Percentiles rank a stretch among this genome's conserved stretches.
These are phyloP conservation scores for Eunapius fragilis DNA, from an alignment of 37 sponge, comb jelly and placozoan species.

Conservation along the genomic window DNA sequence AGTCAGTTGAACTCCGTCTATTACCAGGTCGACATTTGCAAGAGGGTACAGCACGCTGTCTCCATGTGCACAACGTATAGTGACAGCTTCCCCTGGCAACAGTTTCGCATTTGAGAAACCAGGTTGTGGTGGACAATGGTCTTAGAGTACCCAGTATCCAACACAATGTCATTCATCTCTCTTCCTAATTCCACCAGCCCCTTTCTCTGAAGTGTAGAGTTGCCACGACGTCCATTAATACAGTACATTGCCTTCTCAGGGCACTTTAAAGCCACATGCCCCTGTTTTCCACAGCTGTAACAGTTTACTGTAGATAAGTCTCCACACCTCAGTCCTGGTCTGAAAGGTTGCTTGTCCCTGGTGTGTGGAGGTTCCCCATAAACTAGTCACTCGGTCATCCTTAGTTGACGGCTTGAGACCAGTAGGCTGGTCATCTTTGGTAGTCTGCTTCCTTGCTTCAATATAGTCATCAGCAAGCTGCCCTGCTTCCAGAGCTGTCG, in stretches of 20 bases:
- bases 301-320: background rate
- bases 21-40: slow-evolving; percentile 16
- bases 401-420: background rate
- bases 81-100: slow-evolving; percentile 10
- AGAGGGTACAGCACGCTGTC: slow-evolving; percentile 30
- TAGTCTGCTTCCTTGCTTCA: background rate
- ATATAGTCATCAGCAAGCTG: background rate
- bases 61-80: slow-evolving; percentile 39
- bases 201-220: background rate
- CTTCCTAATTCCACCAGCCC: slow-evolving; percentile 30
- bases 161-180: slow-evolving; percentile 2
- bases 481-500: slow-evolving; percentile 1
- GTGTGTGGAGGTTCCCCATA: background rate
- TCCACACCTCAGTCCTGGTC: background rate
- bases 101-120: slow-evolving; percentile 6
- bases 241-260: slow-evolving; percentile 7
- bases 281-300: slow-evolving; percentile 13
- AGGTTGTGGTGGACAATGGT: slow-evolving; percentile 14
- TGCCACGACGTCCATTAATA: background rate
- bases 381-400: background rate
- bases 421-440: background rate
- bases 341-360: background rate
- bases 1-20: background rate
- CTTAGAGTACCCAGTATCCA: slow-evolving; percentile 24
- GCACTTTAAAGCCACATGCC: slow-evolving; percentile 6